phyloP scores from a whole-genome alignment of 2,888 invertebrate genomes.

The Erynnis tages region DNA sequence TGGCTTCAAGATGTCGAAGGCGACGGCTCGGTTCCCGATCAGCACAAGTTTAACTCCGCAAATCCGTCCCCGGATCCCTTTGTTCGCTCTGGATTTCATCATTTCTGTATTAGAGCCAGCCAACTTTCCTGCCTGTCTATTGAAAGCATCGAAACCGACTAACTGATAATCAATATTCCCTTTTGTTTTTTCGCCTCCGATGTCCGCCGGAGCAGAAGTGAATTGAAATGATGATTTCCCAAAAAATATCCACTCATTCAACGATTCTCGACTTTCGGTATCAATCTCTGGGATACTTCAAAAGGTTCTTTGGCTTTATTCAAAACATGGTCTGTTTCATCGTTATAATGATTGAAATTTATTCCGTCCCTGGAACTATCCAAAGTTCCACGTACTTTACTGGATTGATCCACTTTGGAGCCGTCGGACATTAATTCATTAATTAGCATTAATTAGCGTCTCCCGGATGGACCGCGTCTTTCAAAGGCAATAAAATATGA shows the following conservation, averaged over 20 bases:
- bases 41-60: conserved; percentile 27
- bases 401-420: conserved; percentile 27
- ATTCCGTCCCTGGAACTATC: conserved; percentile 17
- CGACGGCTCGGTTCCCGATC: conserved; percentile 18
- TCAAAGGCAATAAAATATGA: conserved; percentile 47
- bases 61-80: conserved; percentile 33
- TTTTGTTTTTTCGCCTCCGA: conserved; percentile 19
- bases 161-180: conserved; percentile 27
- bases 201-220: conserved; percentile 17
- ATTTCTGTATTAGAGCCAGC: conserved; percentile 29
- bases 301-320: conserved; percentile 2
- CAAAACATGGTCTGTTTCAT: background rate
- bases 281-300: conserved; percentile 2
- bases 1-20: conserved; percentile 17
- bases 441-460: conserved; percentile 38
- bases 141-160: conserved; percentile 20
- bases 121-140: conserved; percentile 25
- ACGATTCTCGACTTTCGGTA: background rate
- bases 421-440: conserved; percentile 37
- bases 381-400: conserved; percentile 5
- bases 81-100: conserved; percentile 29
- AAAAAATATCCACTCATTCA: conserved; percentile 10
- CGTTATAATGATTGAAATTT: conserved; percentile 1
- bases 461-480: conserved; percentile 33
- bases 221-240: conserved; percentile 24